Conservation (phyloP, 2,113 vertebrate species). For the Hippolais icterina region DNA sequence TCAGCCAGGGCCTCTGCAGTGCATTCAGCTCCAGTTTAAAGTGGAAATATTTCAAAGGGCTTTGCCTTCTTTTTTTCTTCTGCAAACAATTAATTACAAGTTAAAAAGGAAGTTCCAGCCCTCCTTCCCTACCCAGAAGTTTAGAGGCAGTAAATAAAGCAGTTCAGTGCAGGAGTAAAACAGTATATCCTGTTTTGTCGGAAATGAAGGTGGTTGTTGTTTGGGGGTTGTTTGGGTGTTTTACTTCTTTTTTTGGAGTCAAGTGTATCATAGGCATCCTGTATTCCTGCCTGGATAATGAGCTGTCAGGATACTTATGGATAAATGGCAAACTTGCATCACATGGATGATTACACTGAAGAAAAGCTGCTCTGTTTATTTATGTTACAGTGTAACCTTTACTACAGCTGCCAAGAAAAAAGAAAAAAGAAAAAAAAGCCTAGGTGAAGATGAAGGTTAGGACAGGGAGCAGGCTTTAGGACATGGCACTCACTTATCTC, state of each 20-base stretch:
- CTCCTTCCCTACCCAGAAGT: background rate
- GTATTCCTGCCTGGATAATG: background rate
- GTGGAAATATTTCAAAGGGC: slow-evolving; percentile 35
- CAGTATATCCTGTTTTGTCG: slow-evolving; percentile 60
- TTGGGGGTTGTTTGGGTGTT: background rate
- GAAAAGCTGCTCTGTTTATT: background rate
- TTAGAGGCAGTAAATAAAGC: slow-evolving; percentile 37
- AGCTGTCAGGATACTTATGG: slow-evolving; percentile 29
- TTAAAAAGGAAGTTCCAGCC: slow-evolving; percentile 51
- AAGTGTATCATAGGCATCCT: background rate
- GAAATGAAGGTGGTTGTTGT: background rate
- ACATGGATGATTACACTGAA: background rate
- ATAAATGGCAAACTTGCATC: slow-evolving; percentile 18
- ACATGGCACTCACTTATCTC: background rate
- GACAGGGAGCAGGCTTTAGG: background rate
- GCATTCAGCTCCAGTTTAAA: background rate
- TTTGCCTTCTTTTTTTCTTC: background rate
- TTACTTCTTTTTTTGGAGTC: background rate
- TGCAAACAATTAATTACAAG: slow-evolving; percentile 50
- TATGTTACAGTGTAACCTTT: background rate
- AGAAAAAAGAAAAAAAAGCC: background rate
- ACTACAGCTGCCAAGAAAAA: background rate
- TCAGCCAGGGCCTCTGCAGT: background rate
- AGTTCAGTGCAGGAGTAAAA: slow-evolving; percentile 1
- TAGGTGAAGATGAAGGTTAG: background rate